Evolutionary conservation across 1,140 invertebrate species (phyloP), one percentile per base, ranked within the genome.

Genomic region (Mycetomoellerius zeteki): DNA sequence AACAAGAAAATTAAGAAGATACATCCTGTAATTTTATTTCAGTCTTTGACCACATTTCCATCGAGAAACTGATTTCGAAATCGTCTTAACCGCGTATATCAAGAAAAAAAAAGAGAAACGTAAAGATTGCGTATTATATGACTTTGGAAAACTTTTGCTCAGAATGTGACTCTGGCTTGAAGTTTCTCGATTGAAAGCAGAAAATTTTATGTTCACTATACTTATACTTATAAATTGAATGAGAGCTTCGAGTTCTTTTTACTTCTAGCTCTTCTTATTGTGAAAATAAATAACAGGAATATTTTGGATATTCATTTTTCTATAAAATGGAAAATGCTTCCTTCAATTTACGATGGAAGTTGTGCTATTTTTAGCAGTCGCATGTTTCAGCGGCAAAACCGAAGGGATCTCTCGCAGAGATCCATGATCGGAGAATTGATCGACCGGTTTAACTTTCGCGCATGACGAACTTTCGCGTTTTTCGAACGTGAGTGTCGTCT

Each of bases 381-480:
- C 52, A 30, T 58, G 47, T 75, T 24, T 75, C 52, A 24, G 30
- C 30, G n/a, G 12, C 52, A 21, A 56, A 75, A 58, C 27, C 27
- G 24, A 73, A n/a, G 10, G 52, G 19, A 27, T 14, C 27, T n/a
- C 27, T 33, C 30, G 19, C 30, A 37, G 30, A 58, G 30, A 43
- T 21, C 14, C n/a, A 52, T 30, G 72, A 33, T 54, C 24, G 50
- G 19, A 19, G 52, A 75, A 75, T 58, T 19, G 72, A 54, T 56
- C 72, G 52, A 75, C 72, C 52, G 72, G 52, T 75, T 75, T 75
- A 75, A 75, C 72, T 75, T 75, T 75, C 72, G 72, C 72, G 52
- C 19, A 33, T 33, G 52, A 58, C 27, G 50, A 58, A 75, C 72
- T 75, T 75, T 75, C 52, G 72, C 65, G 43, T 75, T 75, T 50